Percentiles rank a stretch among this genome's conserved stretches.
Conservation (phyloP, 2,113 vertebrate genomes). For the Erythrolamprus reginae region DNA sequence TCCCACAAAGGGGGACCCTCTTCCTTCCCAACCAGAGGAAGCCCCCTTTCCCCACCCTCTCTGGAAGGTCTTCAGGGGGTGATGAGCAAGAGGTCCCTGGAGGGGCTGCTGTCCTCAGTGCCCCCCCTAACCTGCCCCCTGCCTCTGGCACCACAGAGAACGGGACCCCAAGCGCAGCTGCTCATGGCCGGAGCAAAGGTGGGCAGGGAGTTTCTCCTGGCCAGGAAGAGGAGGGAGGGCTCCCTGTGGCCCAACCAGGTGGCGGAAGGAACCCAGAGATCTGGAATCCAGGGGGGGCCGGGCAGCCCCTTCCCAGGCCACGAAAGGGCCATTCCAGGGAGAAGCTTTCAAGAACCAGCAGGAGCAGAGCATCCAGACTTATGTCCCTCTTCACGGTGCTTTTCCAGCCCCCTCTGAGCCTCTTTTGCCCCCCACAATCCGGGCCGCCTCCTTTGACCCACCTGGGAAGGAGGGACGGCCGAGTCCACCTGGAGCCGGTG, state of each 20-base stretch:
- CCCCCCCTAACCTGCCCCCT: background rate
- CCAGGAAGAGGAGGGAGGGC: background rate
- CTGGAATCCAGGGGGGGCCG: background rate
- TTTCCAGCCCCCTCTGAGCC: too few relatives aligned
- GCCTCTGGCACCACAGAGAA: background rate
- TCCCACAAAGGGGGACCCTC: background rate
- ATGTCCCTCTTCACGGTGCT: too few relatives aligned
- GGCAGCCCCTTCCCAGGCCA: background rate
- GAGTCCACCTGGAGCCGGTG: too few relatives aligned
- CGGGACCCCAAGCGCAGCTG: background rate
- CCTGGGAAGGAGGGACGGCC: too few relatives aligned
- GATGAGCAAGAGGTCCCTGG: background rate
- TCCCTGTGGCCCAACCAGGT: background rate
- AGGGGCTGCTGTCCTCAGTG: background rate
- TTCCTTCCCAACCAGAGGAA: background rate
- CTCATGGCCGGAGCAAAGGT: background rate
- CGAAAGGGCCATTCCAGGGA: fast-evolving
- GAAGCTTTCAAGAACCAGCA: background rate
- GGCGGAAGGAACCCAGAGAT: background rate
- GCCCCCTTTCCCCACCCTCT: too few relatives aligned
- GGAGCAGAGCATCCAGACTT: too few relatives aligned
- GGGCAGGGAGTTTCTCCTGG: background rate
- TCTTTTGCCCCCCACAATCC: too few relatives aligned
- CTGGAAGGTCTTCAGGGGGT: too few relatives aligned
- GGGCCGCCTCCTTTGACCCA: too few relatives aligned